These are phyloP conservation scores for Acropora yongei DNA, from an alignment of 64 coral and sea anemone genomes.

Conservation along the genomic window DNA sequence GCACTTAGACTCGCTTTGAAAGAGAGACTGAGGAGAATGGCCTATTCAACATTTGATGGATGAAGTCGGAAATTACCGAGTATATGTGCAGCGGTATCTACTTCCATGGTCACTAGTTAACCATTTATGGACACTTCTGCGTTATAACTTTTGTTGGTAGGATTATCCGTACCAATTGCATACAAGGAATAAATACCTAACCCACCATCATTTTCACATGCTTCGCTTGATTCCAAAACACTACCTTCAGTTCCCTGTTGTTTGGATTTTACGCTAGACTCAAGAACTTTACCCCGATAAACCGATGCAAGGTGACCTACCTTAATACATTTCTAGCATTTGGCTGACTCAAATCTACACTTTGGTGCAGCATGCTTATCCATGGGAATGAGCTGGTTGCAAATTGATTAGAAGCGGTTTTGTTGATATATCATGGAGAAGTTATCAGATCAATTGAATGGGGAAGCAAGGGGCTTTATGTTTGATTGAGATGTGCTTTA, in stretches of 20 bases:
- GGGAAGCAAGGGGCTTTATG: too few species aligned
- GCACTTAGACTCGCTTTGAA: too few species aligned
- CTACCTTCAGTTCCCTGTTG: conserved; percentile 1
- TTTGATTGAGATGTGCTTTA: too few species aligned
- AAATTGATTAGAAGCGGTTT: too few species aligned
- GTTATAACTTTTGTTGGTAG: conserved; percentile 28
- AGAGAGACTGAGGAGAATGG: too few species aligned
- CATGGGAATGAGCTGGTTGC: too few species aligned
- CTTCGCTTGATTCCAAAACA: conserved; percentile 4
- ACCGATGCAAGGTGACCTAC: conserved; percentile 47
- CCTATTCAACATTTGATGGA: conserved; percentile 5
- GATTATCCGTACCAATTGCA: neutral
- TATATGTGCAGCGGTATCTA: conserved; percentile 68
- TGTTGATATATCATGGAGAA: too few species aligned
- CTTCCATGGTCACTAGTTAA: conserved; percentile 35
- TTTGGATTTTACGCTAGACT: neutral
- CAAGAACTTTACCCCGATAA: conserved; percentile 37
- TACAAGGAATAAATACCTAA: conserved; percentile 54
- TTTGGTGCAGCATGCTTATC: too few species aligned
- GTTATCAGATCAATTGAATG: too few species aligned
- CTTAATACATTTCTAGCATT: neutral
- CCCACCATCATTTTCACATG: conserved; percentile 6
- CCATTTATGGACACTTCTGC: conserved; percentile 55
- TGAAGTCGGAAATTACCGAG: conserved; percentile 43
- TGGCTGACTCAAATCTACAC: too few species aligned